A percentile compares a stretch with the other conserved stretches of the same genome.
Evolutionary conservation across 2,113 vertebrate species (phyloP).

Genomic region (Amazona vittata): DNA sequence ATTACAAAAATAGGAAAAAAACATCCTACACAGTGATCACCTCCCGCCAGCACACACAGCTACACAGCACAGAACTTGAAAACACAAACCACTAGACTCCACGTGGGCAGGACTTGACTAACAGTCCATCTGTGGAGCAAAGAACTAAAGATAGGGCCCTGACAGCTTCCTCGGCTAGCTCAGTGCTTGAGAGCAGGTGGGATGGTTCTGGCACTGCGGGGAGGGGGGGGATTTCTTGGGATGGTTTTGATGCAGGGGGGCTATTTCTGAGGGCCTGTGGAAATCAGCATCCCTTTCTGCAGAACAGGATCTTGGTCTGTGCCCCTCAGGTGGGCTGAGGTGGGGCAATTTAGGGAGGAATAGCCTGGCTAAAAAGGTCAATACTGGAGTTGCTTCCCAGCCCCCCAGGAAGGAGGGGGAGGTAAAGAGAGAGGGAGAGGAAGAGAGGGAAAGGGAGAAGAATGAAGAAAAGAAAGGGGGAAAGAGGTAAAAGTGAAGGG

Average conservation of each 20-base stretch:
- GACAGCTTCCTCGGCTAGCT: neutral
- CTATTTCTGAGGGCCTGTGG: neutral
- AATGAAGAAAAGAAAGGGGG: too few relatives aligned
- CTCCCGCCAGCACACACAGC: neutral
- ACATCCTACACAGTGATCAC: neutral
- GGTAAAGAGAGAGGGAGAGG: neutral
- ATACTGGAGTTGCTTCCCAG: neutral
- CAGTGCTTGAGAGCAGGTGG: neutral
- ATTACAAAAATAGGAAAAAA: neutral
- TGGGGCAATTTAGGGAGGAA: rapidly evolving
- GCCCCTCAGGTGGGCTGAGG: neutral
- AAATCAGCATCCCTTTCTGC: neutral
- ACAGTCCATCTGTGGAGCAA: conserved; percentile 22
- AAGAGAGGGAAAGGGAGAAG: neutral
- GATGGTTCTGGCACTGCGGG: neutral
- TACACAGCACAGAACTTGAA: neutral
- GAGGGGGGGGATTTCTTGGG: neutral
- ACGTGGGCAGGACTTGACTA: conserved; percentile 38
- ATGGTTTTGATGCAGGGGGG: neutral
- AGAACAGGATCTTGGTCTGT: rapidly evolving
- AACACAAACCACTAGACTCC: neutral
- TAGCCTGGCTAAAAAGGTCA: rapidly evolving
- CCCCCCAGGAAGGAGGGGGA: too few relatives aligned
- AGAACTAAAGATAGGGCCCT: neutral
- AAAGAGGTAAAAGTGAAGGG: too few relatives aligned